Percentiles rank a stretch among this genome's conserved stretches.
Conservation (phyloP, 92 coral and sea anemone genomes). For the Palythoa grandiflora region DNA sequence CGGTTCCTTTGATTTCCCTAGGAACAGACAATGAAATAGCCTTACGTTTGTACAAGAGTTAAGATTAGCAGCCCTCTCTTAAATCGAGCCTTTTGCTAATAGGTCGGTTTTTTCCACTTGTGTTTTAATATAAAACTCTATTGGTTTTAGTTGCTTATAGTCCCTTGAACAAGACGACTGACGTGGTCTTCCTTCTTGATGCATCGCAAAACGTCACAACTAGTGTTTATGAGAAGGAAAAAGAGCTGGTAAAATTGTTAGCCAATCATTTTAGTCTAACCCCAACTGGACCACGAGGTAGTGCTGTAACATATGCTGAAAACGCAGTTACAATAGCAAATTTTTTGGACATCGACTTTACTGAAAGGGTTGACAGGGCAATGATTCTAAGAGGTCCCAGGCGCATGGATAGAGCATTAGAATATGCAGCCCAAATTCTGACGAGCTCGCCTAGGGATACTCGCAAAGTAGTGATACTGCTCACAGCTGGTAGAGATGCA, state of each 20-base stretch:
- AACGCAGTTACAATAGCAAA: constrained; percentile 11
- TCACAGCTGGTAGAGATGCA: constrained; percentile 53
- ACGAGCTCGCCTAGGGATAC: constrained; percentile 16
- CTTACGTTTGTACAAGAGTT: no score
- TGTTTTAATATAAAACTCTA: not conserved
- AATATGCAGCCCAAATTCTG: constrained; percentile 35
- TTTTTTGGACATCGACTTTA: constrained; percentile 24
- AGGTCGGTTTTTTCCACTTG: not conserved
- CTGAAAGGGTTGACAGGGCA: constrained; percentile 27
- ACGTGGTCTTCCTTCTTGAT: constrained; percentile 34
- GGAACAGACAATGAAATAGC: no score
- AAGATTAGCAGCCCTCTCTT: no score
- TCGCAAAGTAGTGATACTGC: constrained; percentile 51
- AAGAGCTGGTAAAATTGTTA: constrained; percentile 20
- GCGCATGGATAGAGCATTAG: constrained; percentile 39
- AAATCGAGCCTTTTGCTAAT: not conserved
- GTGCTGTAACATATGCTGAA: constrained; percentile 31
- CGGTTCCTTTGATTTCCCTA: no score
- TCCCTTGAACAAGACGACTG: constrained; percentile 1
- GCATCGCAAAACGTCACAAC: constrained; percentile 21
- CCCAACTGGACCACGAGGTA: constrained; percentile 46
- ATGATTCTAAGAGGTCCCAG: constrained; percentile 38
- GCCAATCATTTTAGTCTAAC: constrained; percentile 19
- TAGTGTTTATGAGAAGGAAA: constrained; percentile 15
- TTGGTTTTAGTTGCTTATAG: constrained; percentile 23